A percentile compares a stretch with the other conserved stretches of the same genome.
Conservation (phyloP, 1,140 invertebrate species). For the Atta cephalotes region DNA sequence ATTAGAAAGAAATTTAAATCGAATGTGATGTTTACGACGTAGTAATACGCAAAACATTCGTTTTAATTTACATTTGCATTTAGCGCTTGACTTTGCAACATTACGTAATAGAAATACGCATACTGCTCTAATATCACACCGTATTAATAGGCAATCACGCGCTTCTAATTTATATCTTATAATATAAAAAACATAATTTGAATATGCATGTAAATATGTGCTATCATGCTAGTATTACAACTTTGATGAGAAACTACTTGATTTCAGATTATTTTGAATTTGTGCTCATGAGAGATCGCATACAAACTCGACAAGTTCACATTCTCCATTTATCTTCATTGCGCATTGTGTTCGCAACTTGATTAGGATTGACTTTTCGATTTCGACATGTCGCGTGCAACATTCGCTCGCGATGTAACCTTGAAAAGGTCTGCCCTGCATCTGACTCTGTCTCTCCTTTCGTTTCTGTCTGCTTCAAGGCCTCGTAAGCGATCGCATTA, state of each 20-base stretch:
- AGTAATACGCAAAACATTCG: neutral
- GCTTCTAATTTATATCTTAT: neutral
- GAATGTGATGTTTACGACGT: neutral
- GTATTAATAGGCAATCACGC: neutral
- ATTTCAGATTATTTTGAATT: neutral
- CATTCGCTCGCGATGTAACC: slow-evolving; percentile 45
- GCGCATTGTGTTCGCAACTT: slow-evolving; percentile 44
- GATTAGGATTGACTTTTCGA: slow-evolving; percentile 46
- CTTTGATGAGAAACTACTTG: neutral
- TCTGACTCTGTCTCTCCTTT: slow-evolving; percentile 58
- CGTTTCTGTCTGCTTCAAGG: slow-evolving; percentile 67
- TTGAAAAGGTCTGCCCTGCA: slow-evolving; percentile 54
- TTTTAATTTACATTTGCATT: slow-evolving; percentile 44
- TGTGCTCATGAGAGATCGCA: neutral
- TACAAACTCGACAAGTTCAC: slow-evolving; percentile 26
- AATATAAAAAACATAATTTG: slow-evolving; percentile 1
- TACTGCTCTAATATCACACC: neutral
- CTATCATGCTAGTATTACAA: too few relatives aligned
- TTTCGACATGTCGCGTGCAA: slow-evolving; percentile 48
- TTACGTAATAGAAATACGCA: slow-evolving; percentile 5
- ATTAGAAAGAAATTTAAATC: neutral
- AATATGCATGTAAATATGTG: neutral
- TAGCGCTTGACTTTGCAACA: neutral
- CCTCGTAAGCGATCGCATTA: slow-evolving; percentile 68
- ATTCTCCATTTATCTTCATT: slow-evolving; percentile 64